Conservation (phyloP, 2,888 invertebrate species). For the Exephanes ischioxanthus region DNA sequence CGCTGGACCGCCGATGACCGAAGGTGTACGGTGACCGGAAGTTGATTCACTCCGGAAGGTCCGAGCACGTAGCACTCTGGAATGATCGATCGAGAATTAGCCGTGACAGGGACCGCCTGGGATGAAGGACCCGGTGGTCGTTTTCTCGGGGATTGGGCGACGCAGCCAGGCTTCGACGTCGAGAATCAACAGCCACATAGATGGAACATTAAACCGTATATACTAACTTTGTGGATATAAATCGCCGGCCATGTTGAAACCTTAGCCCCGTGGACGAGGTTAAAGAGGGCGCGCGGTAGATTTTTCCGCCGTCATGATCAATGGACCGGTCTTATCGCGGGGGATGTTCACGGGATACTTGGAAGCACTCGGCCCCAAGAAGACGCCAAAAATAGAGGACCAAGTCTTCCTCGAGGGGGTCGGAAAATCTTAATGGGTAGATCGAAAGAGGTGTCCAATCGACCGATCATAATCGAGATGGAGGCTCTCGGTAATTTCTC, state of each 20-base stretch:
- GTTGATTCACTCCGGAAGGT: slow-evolving; percentile 6
- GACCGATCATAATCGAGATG: background rate
- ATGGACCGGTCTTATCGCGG: background rate
- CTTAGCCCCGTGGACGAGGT: background rate
- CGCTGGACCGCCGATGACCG: background rate
- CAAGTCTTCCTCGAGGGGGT: background rate
- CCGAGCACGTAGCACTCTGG: background rate
- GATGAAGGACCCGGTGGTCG: slow-evolving; percentile 11
- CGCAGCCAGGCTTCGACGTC: background rate
- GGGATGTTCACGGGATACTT: background rate
- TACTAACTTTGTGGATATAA: background rate
- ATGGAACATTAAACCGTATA: background rate
- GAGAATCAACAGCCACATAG: background rate
- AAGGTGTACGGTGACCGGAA: slow-evolving; percentile 1
- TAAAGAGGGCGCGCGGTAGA: background rate
- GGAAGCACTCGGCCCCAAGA: background rate
- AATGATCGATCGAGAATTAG: slow-evolving; percentile 35
- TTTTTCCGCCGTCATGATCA: background rate
- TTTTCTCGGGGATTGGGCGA: background rate
- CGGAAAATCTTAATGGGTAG: background rate
- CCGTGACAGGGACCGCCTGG: slow-evolving; percentile 1
- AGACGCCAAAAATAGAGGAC: background rate
- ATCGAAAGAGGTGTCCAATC: background rate
- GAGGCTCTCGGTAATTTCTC: background rate
- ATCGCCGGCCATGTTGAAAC: background rate